Base-by-base conservation (phyloP, 2,888 invertebrate genomes). In the Toxonevra muliebris region DNA sequence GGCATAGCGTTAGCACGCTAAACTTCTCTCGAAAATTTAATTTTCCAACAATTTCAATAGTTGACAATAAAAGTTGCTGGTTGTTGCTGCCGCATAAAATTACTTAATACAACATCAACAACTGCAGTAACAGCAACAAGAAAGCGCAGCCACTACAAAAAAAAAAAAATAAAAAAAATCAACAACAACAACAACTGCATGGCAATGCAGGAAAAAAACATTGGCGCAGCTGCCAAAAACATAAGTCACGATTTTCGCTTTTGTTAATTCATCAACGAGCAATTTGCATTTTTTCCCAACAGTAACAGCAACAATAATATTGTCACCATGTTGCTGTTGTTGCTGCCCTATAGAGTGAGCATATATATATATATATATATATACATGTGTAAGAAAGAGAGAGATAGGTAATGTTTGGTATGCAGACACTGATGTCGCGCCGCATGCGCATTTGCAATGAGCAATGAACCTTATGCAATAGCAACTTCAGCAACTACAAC, bases 211-310 rank as follows among this genome's bases (percentile, higher is more conserved):
- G 12, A 12, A 13, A n/a, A 3, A 19, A 48, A 2, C n/a, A 20
- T 45, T 30, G 48, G 59, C 45, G 45, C 45, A 30, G 30, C 30
- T 30, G 30, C 30, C 30, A 30, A 30, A n/a, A 79, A 77, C 79
- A 80, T 79, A 79, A 79, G 78, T 79, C 78, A 79, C 78, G 78
- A 79, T 79, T 80, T 80, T 79, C 71, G 80, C 80, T 78, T 78
- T 78, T 78, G 80, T 78, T 78, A 78, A 78, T 78, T 79, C 78
- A 79, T 79, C 80, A 79, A 76, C 80, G 79, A 77, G 79, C 79
- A 80, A 79, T 79, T 79, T 79, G 78, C 78, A 79, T 79, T 78
- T 79, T 70, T 64, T 19, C 45, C 40, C 64, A 48, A 30, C 20
- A 45, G 11, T 17, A 55, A 20, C 30, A 55, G 40, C 20, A 55